Evolutionary conservation across 2,113 vertebrate genomes (phyloP), one percentile per base, ranked within the genome.

Genomic region (Centrocercus urophasianus): DNA sequence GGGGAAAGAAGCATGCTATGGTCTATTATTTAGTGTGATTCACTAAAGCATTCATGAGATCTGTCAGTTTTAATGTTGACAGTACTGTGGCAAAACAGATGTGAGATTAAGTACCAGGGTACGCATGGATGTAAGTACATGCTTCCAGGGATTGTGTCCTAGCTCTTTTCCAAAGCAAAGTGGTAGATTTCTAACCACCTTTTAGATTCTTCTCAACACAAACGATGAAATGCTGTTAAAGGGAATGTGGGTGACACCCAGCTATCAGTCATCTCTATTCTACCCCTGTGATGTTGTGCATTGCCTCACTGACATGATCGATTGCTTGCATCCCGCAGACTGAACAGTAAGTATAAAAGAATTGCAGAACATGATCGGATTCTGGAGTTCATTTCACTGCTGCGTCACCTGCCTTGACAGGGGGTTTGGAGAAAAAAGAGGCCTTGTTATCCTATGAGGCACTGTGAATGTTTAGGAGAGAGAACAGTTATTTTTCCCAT

Each of bases 11-110:
- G 8, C 36, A 40, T 8, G 22, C 24, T 50, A 5, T 71, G 25
- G 22, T 70, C 0, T 66, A 6, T 47, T 30, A 74, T 73, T 76
- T 61, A 92, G 77, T 87, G 86, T 85, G 73, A 89, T 83, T 84
- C 54, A 74, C 45, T 77, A 24, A 70, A 85, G 52, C 32, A 77
- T 54, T 48, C n/a, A 12, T 1, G 10, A 76, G 45, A 2, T 43
- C 86, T 93, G 60, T 93, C 48, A 19, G 83, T 93, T 97, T 96
- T 94, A 91, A 73, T 88, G 78, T 90, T 96, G 59, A 88, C 61
- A 66, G 47, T 63, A 38, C 5, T 43, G 18, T 63, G 48, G 40
- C n/a, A 85, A 90, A 95, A 71, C 40, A 64, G 50, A 25, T 21
- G 3, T 8, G 36, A 60, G 25, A 18, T 57, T 27, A 61, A 24